Evolutionary conservation across 2,113 vertebrate genomes (phyloP).

Genomic region (Taurulus bubalis): DNA sequence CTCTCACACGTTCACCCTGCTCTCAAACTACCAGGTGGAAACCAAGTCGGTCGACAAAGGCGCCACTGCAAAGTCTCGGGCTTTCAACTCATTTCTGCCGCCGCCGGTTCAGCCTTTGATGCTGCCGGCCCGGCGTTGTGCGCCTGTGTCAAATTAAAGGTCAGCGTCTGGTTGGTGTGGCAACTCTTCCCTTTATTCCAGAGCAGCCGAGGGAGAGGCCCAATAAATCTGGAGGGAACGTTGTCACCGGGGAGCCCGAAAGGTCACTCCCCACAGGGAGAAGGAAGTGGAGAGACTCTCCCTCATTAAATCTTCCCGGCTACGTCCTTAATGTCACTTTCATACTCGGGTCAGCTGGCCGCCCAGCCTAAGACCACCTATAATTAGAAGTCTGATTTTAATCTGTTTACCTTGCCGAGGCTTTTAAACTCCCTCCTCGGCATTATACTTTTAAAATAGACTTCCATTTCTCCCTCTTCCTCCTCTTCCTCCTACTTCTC

Average conservation of each 20-base stretch:
- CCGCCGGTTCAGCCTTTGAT: no score
- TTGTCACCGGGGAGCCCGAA: constrained; percentile 79
- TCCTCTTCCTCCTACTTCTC: neutral
- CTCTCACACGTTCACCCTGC: constrained; percentile 39
- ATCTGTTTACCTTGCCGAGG: constrained; percentile 62
- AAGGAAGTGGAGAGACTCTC: constrained; percentile 66
- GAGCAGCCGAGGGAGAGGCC: constrained; percentile 67
- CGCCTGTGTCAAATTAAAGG: constrained; percentile 76
- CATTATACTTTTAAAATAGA: constrained; percentile 41
- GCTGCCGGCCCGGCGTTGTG: constrained; percentile 42
- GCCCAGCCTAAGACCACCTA: constrained; percentile 52
- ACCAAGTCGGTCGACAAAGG: constrained; percentile 59
- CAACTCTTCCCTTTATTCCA: constrained; percentile 72
- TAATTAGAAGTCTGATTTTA: constrained; percentile 66
- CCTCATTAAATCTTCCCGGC: constrained; percentile 81
- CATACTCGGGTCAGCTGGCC: constrained; percentile 63
- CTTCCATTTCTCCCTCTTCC: neutral
- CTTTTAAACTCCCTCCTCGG: constrained; percentile 27
- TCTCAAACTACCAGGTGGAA: constrained; percentile 59
- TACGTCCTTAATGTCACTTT: constrained; percentile 82
- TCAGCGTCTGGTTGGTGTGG: constrained; percentile 76
- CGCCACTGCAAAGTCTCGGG: constrained; percentile 33
- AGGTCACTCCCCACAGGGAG: constrained; percentile 81
- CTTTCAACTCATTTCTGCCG: constrained; percentile 61
- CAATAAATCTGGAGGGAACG: constrained; percentile 81